Percentiles rank a stretch among this genome's conserved stretches.
Conservation (phyloP, 1,140 invertebrate genomes). For the Heliconius himera region DNA sequence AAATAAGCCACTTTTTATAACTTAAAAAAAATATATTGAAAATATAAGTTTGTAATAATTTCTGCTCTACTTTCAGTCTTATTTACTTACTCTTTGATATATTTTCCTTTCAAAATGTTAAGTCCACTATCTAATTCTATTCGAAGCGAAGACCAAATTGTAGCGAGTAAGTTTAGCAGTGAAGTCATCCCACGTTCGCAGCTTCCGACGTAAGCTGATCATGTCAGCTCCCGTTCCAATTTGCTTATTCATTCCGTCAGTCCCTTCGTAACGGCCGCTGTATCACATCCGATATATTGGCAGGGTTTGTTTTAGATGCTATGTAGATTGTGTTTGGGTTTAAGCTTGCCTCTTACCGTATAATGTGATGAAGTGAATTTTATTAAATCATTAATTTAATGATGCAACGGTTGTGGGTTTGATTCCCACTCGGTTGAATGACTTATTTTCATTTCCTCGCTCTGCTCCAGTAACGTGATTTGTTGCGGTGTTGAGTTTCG, state of each 20-base stretch:
- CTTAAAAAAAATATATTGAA: too few relatives aligned
- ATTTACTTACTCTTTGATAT: not conserved
- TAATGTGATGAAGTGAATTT: not conserved
- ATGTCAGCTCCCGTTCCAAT: conserved; percentile 39
- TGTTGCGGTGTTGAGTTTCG: too few relatives aligned
- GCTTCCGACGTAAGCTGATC: conserved; percentile 31
- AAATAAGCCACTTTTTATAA: too few relatives aligned
- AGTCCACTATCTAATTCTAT: conserved; percentile 18
- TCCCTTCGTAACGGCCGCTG: conserved; percentile 19
- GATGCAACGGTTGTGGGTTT: too few relatives aligned
- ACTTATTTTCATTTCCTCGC: too few relatives aligned
- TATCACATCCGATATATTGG: conserved; percentile 17
- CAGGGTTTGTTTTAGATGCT: not conserved
- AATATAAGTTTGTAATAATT: too few relatives aligned
- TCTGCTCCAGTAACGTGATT: too few relatives aligned
- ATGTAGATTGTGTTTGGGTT: not conserved
- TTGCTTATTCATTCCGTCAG: conserved; percentile 41
- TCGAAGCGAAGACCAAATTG: not conserved
- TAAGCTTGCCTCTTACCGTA: not conserved
- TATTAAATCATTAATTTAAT: not conserved
- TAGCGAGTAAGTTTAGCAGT: conserved; percentile 24
- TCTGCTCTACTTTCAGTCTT: too few relatives aligned
- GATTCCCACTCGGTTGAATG: too few relatives aligned
- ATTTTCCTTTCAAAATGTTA: too few relatives aligned
- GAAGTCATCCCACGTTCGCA: conserved; percentile 30